These are phyloP conservation scores for Aselliscus stoliczkanus DNA, from an alignment of 2,797 vertebrate species.

Conservation along the genomic window DNA sequence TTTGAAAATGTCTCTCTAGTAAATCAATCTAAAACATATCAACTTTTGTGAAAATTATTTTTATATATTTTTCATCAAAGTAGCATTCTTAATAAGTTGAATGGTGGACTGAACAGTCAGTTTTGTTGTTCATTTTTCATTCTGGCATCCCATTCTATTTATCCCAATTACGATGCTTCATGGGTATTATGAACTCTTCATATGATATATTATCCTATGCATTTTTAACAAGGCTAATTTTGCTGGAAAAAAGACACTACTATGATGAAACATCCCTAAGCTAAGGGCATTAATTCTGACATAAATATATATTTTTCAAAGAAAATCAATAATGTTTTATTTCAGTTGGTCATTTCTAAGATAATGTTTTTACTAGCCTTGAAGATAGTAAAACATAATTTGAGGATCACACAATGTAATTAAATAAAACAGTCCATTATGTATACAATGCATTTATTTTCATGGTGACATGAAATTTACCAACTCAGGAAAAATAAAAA, in stretches of 20 bases:
- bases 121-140: slow-evolving; percentile 53
- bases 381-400: not conserved
- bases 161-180: slow-evolving; percentile 49
- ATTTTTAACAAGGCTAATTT: slow-evolving; percentile 50
- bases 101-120: slow-evolving; percentile 18
- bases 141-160: slow-evolving; percentile 35
- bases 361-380: not conserved
- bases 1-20: slow-evolving; percentile 37
- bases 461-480: not conserved
- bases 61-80: slow-evolving; percentile 45
- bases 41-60: slow-evolving; percentile 14
- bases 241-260: not conserved
- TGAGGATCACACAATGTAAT: not conserved
- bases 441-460: not conserved
- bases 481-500: not conserved
- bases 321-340: not conserved
- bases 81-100: slow-evolving; percentile 47
- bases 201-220: slow-evolving; percentile 11
- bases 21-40: slow-evolving; percentile 37
- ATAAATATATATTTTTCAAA: not conserved
- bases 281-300: not conserved
- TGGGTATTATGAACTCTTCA: slow-evolving; percentile 8
- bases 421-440: not conserved
- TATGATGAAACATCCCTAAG: slow-evolving; percentile 11
- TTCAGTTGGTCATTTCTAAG: not conserved